Conservation (phyloP, 2,113 vertebrate species). For the Crotophaga sulcirostris region DNA sequence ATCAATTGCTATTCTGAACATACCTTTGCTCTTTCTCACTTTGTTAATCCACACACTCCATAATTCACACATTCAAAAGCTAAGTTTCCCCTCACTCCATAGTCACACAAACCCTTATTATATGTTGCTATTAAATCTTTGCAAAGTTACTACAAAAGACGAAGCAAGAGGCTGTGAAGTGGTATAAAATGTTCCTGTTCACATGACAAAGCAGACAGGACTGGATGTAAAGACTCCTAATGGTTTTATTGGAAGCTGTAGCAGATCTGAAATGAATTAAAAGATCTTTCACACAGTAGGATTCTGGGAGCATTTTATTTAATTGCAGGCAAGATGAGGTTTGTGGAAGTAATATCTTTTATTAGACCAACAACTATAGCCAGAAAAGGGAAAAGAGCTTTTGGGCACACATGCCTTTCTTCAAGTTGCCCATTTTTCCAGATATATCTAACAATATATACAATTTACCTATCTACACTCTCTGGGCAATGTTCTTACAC, state of each 20-base stretch:
- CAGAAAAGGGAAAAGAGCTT: background rate
- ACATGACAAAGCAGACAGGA: background rate
- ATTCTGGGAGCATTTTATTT: background rate
- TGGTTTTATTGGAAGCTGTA: background rate
- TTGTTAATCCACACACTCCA: background rate
- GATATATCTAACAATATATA: background rate
- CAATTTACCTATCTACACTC: background rate
- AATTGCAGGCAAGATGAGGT: background rate
- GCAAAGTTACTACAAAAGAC: background rate
- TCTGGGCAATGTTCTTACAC: background rate
- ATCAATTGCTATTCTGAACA: background rate
- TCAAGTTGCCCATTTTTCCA: background rate
- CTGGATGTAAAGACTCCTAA: background rate
- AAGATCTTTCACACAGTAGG: constrained; percentile 1
- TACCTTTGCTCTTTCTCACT: constrained; percentile 28
- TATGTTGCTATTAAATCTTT: background rate
- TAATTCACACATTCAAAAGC: constrained; percentile 5
- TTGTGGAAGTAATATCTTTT: background rate
- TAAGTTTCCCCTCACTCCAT: background rate
- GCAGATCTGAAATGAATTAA: background rate
- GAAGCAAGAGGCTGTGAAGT: background rate
- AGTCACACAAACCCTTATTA: background rate
- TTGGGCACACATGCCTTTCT: background rate
- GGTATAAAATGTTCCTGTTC: background rate
- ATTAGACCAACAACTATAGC: background rate